Evolutionary conservation across 1,140 invertebrate genomes (phyloP), one percentile per base, ranked within the genome.

Genomic region (Paraescarpia echinospica): DNA sequence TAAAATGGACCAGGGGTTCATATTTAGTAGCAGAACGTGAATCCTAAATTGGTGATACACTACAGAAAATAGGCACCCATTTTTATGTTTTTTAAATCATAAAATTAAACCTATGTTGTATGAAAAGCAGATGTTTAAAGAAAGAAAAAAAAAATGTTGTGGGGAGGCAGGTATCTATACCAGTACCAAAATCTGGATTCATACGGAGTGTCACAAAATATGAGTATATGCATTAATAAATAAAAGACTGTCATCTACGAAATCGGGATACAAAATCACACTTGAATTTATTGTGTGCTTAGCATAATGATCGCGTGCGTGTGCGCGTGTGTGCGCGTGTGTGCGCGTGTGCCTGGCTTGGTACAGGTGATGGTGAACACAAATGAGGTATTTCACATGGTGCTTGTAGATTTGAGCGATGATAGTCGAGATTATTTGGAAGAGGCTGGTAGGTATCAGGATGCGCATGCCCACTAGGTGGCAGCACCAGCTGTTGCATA

Each of bases 381-480:
- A 77, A 77, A 77, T 77, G 59, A 77, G 59, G 59, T 77, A 18
- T 77, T 77, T 77, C 59, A 77, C 59, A 31, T 77, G 59, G 59
- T 91, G 35, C 77, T 92, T 91, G 34, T 59, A 92, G 92, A 93
- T 91, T 91, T 89, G 59, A 94, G 93, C 92, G 93, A 94, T 34
- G 93, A 93, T 41, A 94, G 93, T 92, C 48, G 90, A 33, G 92
- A 93, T 48, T 93, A 91, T 91, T 88, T 93, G 51, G 93, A 93
- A 77, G 93, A 91, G 33, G 27, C 59, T 35, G 41, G 35, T 94
- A 33, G 48, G 91, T 92, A 92, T 48, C 48, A n/a, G 35, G 34
- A 35, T 33, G 51, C 89, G 34, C 34, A 91, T 59, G 35, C 89
- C 92, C 35, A 5, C 12, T 77, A 77, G 59, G 59, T 77, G 59